Evolutionary conservation across 1,140 invertebrate genomes (phyloP), one percentile per base, ranked within the genome.

Genomic region (Nasonia vitripennis): DNA sequence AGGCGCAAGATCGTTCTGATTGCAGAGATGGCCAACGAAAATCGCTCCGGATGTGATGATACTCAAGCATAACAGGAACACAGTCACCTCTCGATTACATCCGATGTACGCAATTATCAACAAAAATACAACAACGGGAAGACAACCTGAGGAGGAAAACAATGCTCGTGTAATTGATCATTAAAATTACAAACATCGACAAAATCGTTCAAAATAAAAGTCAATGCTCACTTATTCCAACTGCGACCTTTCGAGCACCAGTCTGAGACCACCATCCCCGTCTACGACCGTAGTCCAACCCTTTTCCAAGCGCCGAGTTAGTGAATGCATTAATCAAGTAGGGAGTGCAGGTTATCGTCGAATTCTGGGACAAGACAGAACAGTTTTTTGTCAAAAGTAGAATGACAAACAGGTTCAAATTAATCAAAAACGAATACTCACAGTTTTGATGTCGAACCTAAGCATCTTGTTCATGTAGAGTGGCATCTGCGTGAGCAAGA

Each of bases 391-490:
- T 77, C 20, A 4, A 71, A 17, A 48, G 9, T 48, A 51, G 45
- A 41, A 75, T 34, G 17, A 77, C 2, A 2, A 75, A n/a, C 2
- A 12, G 67, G 68, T 84, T 20, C 34, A 82, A 62, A 73, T 48
- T 70, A 67, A 45, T 11, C 31, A 37, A 31, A 31, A 67, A 71
- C 27, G 20, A 77, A 37, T 9, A 90, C 92, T 92, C 90, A 97
- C 97, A 90, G 96, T 93, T 89, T 96, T 95, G 71, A 99, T 97
- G 87, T 98, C 95, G 89, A 98, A 98, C 91, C 97, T 95, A 4
- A 99, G 95, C 45, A 99, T 96, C 89, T 96, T 95, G 88, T 97
- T 97, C 96, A 99, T 97, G 91, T 98, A 99, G 86, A 97, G 96
- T 0, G 98, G 98, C 67, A 99, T 93, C 89, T 98, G 97, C 9